These are phyloP conservation scores for Circaetus gallicus DNA, from an alignment of 2,113 vertebrate species.

Conservation along the genomic window DNA sequence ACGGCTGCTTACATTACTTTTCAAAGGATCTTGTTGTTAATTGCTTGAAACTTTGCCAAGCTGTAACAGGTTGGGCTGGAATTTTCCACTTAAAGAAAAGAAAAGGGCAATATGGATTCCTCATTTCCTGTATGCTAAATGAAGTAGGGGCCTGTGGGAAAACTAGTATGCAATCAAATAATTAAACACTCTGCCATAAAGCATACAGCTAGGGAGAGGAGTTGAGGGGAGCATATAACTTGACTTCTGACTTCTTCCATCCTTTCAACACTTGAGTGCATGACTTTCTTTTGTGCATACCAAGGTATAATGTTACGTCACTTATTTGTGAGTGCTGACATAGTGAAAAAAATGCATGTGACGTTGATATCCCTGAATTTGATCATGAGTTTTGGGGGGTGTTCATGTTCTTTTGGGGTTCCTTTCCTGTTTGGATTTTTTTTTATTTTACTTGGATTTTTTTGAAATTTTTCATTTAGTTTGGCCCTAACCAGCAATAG, in stretches of 20 bases:
- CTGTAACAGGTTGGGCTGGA: not conserved
- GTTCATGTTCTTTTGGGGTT: not conserved
- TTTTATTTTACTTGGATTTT: not conserved
- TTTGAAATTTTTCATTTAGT: not conserved
- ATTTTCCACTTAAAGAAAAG: conserved; percentile 1
- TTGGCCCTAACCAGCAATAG: not conserved
- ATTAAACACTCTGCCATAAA: not conserved
- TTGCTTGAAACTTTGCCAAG: not conserved
- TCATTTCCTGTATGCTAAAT: not conserved
- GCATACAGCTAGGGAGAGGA: not conserved
- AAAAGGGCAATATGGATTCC: not conserved
- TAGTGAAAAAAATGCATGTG: not conserved
- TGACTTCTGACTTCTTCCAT: not conserved
- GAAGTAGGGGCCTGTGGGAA: not conserved
- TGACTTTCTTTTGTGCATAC: not conserved
- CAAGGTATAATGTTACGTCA: not conserved
- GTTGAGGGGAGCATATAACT: not conserved
- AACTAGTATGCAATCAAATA: not conserved
- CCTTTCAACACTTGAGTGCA: not conserved
- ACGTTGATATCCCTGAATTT: not conserved
- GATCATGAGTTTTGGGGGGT: not conserved
- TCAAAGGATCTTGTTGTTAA: not conserved
- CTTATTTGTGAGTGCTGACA: not conserved
- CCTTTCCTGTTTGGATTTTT: not conserved
- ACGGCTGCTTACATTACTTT: not conserved